A percentile compares a stretch with the other conserved stretches of the same genome.
Evolutionary conservation across 2,888 invertebrate species (phyloP).

Genomic region (Zygogramma bicolorata): DNA sequence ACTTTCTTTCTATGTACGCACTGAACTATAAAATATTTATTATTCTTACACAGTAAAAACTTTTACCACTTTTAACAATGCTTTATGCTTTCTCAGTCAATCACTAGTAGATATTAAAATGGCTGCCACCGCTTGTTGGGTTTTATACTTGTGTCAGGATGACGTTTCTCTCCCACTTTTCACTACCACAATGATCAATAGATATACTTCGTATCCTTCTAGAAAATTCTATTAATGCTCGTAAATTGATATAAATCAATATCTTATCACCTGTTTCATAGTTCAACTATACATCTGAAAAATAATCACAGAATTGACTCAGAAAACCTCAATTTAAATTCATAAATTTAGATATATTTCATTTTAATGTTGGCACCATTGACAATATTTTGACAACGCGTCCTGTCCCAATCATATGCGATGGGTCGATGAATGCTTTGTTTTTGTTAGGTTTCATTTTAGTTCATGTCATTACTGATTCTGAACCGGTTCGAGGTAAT

Average conservation of each 20-base stretch:
- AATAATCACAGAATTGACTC: not conserved
- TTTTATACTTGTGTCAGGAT: slow-evolving; percentile 51
- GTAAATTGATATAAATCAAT: not conserved
- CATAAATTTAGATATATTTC: slow-evolving; percentile 14
- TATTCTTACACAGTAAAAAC: not conserved
- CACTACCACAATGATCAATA: slow-evolving; percentile 52
- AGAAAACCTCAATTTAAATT: not conserved
- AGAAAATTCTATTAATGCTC: slow-evolving; percentile 16
- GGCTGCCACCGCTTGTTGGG: slow-evolving; percentile 14
- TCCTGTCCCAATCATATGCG: too few relatives aligned
- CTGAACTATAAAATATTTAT: not conserved
- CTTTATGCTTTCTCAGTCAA: not conserved
- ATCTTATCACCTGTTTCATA: too few relatives aligned
- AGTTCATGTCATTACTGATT: too few relatives aligned
- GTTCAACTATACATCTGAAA: too few relatives aligned
- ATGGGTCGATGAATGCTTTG: too few relatives aligned
- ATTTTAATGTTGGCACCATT: slow-evolving; percentile 1
- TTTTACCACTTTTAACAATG: not conserved
- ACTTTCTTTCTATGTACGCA: not conserved
- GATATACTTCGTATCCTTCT: slow-evolving; percentile 41
- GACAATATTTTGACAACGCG: not conserved
- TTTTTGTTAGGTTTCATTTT: too few relatives aligned
- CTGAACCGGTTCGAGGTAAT: too few relatives aligned
- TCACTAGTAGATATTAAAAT: not conserved
- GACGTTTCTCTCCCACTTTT: slow-evolving; percentile 46